Evolutionary conservation across 2,113 vertebrate species (phyloP).

Genomic region (Anguilla rostrata): DNA sequence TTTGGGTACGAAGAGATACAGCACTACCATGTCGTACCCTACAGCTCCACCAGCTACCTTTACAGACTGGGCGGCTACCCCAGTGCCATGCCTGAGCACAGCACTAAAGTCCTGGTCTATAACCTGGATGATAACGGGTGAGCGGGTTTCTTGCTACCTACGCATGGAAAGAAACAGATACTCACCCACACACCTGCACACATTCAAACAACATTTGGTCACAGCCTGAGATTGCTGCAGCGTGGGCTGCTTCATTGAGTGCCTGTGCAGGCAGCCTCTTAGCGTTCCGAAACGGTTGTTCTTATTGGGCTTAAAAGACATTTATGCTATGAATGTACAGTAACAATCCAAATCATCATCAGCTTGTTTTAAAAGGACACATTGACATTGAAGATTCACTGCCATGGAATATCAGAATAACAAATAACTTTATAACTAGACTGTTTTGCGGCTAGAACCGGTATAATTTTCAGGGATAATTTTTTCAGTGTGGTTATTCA

Average conservation of each 20-base stretch:
- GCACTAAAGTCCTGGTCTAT: conserved; percentile 85
- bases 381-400: neutral
- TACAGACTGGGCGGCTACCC: conserved; percentile 81
- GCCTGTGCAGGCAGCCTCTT: conserved; percentile 3
- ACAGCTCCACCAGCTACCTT: conserved; percentile 76
- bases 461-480: conserved; percentile 26
- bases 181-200: neutral
- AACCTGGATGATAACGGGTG: conserved; percentile 84
- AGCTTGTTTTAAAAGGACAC: conserved; percentile 11
- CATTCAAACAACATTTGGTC: neutral
- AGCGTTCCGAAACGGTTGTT: neutral
- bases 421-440: conserved; percentile 2
- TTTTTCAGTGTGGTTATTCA: conserved; percentile 23
- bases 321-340: conserved; percentile 11
- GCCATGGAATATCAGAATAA: neutral
- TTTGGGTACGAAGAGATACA: conserved; percentile 85
- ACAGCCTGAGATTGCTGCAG: conserved; percentile 1
- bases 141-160: conserved; percentile 58
- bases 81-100: conserved; percentile 74
- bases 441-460: conserved; percentile 4
- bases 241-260: neutral
- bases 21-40: conserved; percentile 86
- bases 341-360: conserved; percentile 12
- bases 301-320: conserved; percentile 14
- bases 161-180: conserved; percentile 40